Conservation (phyloP, 2,888 invertebrate species). For the Holacanthella duospinosa region DNA sequence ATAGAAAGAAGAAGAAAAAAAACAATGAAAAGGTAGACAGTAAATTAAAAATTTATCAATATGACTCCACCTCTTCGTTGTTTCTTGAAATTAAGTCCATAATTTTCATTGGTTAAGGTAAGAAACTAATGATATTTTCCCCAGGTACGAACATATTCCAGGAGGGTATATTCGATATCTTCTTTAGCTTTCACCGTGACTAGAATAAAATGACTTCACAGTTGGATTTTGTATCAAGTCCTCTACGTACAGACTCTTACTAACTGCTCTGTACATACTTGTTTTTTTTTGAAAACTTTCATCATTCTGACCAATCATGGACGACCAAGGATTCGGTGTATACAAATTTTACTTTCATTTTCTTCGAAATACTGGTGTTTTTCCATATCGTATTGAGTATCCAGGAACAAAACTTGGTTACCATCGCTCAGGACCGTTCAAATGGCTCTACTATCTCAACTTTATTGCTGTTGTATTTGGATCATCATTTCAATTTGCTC, state of each 20-base stretch:
- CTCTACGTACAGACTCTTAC: too few species aligned
- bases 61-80: not conserved
- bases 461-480: constrained; percentile 30
- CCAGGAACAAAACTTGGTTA: constrained; percentile 27
- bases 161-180: too few species aligned
- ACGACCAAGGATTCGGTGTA: constrained; percentile 34
- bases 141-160: too few species aligned
- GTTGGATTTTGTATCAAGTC: too few species aligned
- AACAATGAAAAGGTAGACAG: not conserved
- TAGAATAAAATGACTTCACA: too few species aligned
- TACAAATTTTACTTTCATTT: constrained; percentile 32
- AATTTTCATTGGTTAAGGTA: too few species aligned
- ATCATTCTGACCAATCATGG: too few species aligned
- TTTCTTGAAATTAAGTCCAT: not conserved
- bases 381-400: constrained; percentile 32
- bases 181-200: too few species aligned
- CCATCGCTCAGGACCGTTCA: constrained; percentile 30
- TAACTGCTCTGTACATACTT: too few species aligned
- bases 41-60: not conserved
- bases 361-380: constrained; percentile 29
- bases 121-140: too few species aligned
- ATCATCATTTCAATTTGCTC: constrained; percentile 29
- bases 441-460: constrained; percentile 36
- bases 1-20: too few species aligned
- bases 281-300: too few species aligned